Evolutionary conservation across 2,113 vertebrate species (phyloP), one percentile per base, ranked within the genome.

Genomic region (Takifugu bimaculatus): DNA sequence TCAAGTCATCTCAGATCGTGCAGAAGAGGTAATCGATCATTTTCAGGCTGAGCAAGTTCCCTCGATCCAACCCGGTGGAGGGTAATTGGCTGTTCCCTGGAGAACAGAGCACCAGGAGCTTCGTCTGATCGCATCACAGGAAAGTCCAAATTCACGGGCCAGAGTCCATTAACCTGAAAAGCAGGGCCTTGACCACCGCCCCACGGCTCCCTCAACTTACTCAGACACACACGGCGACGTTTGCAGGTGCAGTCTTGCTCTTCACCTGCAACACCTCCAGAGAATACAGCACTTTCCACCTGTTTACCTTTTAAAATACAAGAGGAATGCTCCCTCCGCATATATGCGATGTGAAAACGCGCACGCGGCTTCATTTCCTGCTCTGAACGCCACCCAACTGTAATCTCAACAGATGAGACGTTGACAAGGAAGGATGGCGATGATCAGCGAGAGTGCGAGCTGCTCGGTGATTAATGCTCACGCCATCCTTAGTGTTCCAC

Each of bases 331-430:
- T 45, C 14, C 20, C 20, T 20, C 20, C 20, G 20, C 20, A 20
- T 20, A 20, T 20, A 20, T 20, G 20, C 20, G 20, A 20, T 13
- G 6, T 43, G 44, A 13, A 45, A 45, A 45, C 44, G 10, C 44
- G 75, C 48, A 56, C 57, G 59, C 58, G 13, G 62, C 66, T 64
- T 69, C 44, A 67, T 75, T 80, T 84, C 76, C 83, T 81, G 62
- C 3, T 27, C 13, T 53, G 43, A 82, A 65, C 68, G 25, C 58
- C 60, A 70, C 63, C 63, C 65, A 76, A 71, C 75, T 63, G 48
- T 83, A 87, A 87, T 85, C 67, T 63, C 78, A 88, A 88, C 73
- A 80, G 70, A 77, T 26, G 56, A 62, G 56, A 76, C 60, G 63
- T 15, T 74, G 72, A 68, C 63, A 59, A 53, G 54, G 57, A 55